Evolutionary conservation across 1,140 invertebrate genomes (phyloP).

Genomic region (Elysia chlorotica): DNA sequence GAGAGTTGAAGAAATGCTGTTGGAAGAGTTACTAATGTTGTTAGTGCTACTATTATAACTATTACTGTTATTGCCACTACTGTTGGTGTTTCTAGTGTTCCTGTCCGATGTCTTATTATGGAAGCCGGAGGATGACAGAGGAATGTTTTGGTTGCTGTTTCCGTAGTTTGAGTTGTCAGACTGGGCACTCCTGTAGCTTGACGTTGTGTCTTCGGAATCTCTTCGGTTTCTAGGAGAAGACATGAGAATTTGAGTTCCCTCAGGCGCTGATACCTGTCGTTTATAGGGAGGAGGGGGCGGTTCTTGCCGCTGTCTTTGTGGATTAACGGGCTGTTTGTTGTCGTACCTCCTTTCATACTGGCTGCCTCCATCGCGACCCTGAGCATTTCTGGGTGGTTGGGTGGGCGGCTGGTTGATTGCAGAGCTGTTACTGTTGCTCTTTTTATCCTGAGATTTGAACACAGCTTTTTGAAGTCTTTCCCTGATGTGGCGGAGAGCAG

Average conservation of each 20-base stretch:
- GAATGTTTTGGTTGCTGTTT: too few relatives aligned
- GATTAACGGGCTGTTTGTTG: not conserved
- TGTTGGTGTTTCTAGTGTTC: not conserved
- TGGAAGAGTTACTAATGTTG: not conserved
- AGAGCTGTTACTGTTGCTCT: not conserved
- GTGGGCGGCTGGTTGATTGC: too few relatives aligned
- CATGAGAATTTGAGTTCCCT: too few relatives aligned
- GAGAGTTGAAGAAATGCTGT: not conserved
- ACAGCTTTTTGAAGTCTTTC: not conserved
- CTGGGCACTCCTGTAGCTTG: not conserved
- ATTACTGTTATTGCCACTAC: not conserved
- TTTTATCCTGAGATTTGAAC: not conserved
- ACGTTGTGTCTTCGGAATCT: constrained; percentile 7
- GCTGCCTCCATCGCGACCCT: too few relatives aligned
- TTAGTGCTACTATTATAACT: not conserved
- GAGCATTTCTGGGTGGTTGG: too few relatives aligned
- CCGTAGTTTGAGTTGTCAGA: too few relatives aligned
- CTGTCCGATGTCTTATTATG: too few relatives aligned
- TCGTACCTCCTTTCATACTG: not conserved
- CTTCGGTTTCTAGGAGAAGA: not conserved
- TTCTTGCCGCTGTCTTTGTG: not conserved
- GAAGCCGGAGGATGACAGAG: too few relatives aligned
- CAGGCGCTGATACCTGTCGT: too few relatives aligned
- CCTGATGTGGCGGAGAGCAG: not conserved
- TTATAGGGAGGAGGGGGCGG: not conserved